phyloP scores from a whole-genome alignment of 2,797 vertebrate genomes.

The Zenarchopterus dispar region DNA sequence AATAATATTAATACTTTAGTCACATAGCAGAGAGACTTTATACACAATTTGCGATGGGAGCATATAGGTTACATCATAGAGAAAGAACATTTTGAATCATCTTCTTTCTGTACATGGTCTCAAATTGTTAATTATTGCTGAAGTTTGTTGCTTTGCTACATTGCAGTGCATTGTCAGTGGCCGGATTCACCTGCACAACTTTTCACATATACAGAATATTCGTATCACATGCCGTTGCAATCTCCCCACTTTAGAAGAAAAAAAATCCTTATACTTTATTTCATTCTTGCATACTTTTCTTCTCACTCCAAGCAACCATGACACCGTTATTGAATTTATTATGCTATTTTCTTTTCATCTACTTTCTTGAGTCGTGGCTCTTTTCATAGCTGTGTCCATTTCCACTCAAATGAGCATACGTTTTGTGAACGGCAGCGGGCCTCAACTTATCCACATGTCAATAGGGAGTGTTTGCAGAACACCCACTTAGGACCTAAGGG shows the following conservation, averaged over 20 bases:
- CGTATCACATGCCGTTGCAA: not conserved
- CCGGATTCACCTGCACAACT: not conserved
- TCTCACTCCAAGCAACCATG: constrained; percentile 34
- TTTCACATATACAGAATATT: not conserved
- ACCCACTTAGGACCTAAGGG: constrained; percentile 75
- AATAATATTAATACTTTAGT: too few relatives aligned
- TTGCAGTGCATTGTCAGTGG: not conserved
- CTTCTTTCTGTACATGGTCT: not conserved
- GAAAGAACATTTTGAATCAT: not conserved
- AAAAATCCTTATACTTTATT: constrained; percentile 18
- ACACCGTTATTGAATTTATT: constrained; percentile 44
- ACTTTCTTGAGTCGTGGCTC: constrained; percentile 49
- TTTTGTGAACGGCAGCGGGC: constrained; percentile 51
- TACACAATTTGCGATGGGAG: not conserved
- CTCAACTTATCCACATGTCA: constrained; percentile 72
- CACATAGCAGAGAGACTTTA: not conserved
- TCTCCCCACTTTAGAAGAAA: constrained; percentile 10
- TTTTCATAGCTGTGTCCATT: constrained; percentile 67
- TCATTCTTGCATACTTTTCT: constrained; percentile 2
- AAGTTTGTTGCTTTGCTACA: not conserved
- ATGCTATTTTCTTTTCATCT: constrained; percentile 50
- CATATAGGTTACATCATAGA: too few relatives aligned
- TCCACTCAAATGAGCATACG: constrained; percentile 72
- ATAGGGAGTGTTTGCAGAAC: constrained; percentile 77
- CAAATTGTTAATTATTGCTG: too few relatives aligned